Percentiles rank a stretch among this genome's conserved stretches.
These are phyloP conservation scores for Cathartes aura DNA, from an alignment of 2,113 vertebrate species.

Conservation along the genomic window DNA sequence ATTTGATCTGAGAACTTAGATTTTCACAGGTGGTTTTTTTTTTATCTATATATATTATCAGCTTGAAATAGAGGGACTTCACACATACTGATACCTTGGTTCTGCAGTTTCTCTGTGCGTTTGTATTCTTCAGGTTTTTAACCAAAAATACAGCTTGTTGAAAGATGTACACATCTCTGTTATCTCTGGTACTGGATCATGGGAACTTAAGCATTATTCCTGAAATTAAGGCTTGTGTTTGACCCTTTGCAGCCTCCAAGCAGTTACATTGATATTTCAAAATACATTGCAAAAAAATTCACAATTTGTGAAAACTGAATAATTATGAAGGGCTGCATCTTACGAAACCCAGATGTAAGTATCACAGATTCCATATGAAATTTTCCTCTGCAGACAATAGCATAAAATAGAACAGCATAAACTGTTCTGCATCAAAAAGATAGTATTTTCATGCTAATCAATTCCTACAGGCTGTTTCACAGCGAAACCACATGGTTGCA, in stretches of 20 bases:
- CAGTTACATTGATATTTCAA: not conserved
- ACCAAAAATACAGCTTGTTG: not conserved
- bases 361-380: not conserved
- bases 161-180: not conserved
- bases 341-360: not conserved
- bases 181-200: not conserved
- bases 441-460: not conserved
- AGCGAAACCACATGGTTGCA: not conserved
- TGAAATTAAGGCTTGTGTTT: not conserved
- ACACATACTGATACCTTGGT: not conserved
- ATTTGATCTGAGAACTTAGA: not conserved
- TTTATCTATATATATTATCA: not conserved
- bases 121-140: not conserved
- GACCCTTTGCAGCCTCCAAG: not conserved
- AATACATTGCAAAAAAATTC: not conserved
- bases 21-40: not conserved
- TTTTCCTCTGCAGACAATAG: not conserved
- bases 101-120: not conserved
- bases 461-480: not conserved
- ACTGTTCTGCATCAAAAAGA: not conserved
- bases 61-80: not conserved
- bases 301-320: not conserved
- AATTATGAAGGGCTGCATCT: not conserved
- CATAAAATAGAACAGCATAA: not conserved
- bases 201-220: not conserved